Base-by-base conservation (phyloP, 2,888 invertebrate species). In the Sturmia bella region DNA sequence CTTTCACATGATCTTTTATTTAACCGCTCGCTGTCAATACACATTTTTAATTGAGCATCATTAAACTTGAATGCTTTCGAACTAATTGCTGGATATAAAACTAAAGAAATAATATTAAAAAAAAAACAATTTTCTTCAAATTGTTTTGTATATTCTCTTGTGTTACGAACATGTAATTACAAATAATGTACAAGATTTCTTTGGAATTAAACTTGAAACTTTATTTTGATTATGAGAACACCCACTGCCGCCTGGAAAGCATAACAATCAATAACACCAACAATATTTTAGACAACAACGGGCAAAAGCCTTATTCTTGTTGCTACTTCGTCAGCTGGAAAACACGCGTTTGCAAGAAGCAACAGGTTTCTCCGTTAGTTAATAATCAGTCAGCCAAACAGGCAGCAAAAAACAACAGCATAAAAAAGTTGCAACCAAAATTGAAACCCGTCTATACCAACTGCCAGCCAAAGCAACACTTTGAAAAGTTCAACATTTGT, bases 401-500 rank as follows among this genome's bases (percentile, higher is more conserved):
- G n/a, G 3, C 54, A 24, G 52, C 39, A 15, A n/a, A 7, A 43
- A 32, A 7, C 3, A 7, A 32, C 5, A 32, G 7, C 5, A 7
- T 9, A 32, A 3, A 32, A 32, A 32, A 43, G n/a, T 15, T 15
- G 15, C 48, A 48, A 57, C 11, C 13, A 19, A 13, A 7, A 27
- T 27, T 27, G 27, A 27, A 32, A 32, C 6, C 32, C 32, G 32
- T 3, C 32, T 32, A 32, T 32, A 9, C 32, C 1, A 32, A 32
- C 32, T 32, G 19, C 45, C 59, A 48, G 56, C 37, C 50, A 84
- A 83, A 61, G 59, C 17, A 72, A 59, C 66, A 86, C 72, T 61
- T 72, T 45, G 39, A 32, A 68, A 73, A 73, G 24, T 48, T 85
- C 85, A 85, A 66, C 83, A 83, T 73, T 80, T 80, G 83, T 80